Percentiles rank a stretch among this genome's conserved stretches.
These are phyloP conservation scores for Ptychoptera albimana DNA, from an alignment of 2,888 invertebrate genomes.

Conservation along the genomic window DNA sequence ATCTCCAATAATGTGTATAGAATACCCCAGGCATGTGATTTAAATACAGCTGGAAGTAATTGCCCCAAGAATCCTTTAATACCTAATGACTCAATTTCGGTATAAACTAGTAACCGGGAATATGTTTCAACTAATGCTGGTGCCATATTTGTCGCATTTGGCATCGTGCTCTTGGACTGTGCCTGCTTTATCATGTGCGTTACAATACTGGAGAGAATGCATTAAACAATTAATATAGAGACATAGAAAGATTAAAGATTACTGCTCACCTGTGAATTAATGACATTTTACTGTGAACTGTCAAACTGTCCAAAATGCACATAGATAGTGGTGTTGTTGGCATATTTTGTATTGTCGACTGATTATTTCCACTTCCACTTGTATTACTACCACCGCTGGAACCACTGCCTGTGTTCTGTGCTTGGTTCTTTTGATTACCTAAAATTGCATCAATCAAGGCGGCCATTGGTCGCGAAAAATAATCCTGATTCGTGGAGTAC, in stretches of 20 bases:
- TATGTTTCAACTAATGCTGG: conserved; percentile 93
- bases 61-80: conserved; percentile 94
- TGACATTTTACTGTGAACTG: conserved; percentile 91
- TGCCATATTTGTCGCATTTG: conserved; percentile 47
- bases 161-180: conserved; percentile 68
- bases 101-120: conserved; percentile 81
- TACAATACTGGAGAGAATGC: conserved; percentile 41
- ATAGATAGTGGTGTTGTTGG: conserved; percentile 82
- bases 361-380: conserved; percentile 21
- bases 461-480: conserved; percentile 82
- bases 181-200: conserved; percentile 83
- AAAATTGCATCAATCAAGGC: conserved; percentile 76
- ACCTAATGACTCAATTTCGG: conserved; percentile 90
- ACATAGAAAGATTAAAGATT: conserved; percentile 13
- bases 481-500: conserved; percentile 83
- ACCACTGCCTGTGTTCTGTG: conserved; percentile 23
- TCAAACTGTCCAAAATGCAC: conserved; percentile 82
- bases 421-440: conserved; percentile 44
- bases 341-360: conserved; percentile 29
- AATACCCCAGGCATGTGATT: conserved; percentile 87
- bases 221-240: background rate
- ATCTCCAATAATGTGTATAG: conserved; percentile 90
- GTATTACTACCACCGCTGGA: too few relatives aligned
- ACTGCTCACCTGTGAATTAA: conserved; percentile 50
- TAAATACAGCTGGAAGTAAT: conserved; percentile 77